A percentile compares a stretch with the other conserved stretches of the same genome.
Evolutionary conservation across 2,888 invertebrate genomes (phyloP).

Genomic region (Sepioteuthis lessoniana): DNA sequence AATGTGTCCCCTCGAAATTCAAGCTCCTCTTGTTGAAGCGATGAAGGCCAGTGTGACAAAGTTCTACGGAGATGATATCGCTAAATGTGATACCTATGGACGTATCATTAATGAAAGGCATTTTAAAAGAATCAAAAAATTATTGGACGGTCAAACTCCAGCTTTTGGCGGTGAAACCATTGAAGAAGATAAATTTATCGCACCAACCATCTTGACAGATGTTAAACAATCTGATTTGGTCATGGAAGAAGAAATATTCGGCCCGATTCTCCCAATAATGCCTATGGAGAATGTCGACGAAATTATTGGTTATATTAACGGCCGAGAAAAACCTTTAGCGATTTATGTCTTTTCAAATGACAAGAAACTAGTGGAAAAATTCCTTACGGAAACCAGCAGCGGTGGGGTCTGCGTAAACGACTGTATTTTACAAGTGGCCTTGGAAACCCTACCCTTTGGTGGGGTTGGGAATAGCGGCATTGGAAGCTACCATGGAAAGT

Average conservation of each 20-base stretch:
- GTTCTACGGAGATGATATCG: not conserved
- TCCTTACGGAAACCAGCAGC: constrained; percentile 84
- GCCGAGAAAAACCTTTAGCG: constrained; percentile 90
- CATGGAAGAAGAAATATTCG: constrained; percentile 92
- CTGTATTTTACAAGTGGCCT: constrained; percentile 77
- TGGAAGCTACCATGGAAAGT: constrained; percentile 87
- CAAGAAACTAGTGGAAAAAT: constrained; percentile 78
- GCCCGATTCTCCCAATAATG: constrained; percentile 93
- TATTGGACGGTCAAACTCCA: constrained; percentile 83
- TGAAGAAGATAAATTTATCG: constrained; percentile 84
- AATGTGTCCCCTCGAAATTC: constrained; percentile 76
- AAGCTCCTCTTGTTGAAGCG: constrained; percentile 58
- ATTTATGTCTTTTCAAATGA: constrained; percentile 88
- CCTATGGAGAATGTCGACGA: constrained; percentile 89
- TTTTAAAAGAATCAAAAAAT: constrained; percentile 79
- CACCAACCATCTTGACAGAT: constrained; percentile 87
- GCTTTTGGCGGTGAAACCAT: constrained; percentile 88
- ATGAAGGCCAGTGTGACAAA: not conserved
- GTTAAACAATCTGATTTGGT: constrained; percentile 82
- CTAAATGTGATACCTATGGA: not conserved
- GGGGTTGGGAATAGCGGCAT: constrained; percentile 96
- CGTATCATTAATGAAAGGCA: constrained; percentile 37
- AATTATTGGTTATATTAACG: constrained; percentile 91
- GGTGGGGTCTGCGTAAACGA: constrained; percentile 91
- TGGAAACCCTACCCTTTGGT: constrained; percentile 90